Percentiles rank a stretch among this genome's conserved stretches.
phyloP scores from a whole-genome alignment of 1,140 invertebrate species.

The Solenopsis invicta region DNA sequence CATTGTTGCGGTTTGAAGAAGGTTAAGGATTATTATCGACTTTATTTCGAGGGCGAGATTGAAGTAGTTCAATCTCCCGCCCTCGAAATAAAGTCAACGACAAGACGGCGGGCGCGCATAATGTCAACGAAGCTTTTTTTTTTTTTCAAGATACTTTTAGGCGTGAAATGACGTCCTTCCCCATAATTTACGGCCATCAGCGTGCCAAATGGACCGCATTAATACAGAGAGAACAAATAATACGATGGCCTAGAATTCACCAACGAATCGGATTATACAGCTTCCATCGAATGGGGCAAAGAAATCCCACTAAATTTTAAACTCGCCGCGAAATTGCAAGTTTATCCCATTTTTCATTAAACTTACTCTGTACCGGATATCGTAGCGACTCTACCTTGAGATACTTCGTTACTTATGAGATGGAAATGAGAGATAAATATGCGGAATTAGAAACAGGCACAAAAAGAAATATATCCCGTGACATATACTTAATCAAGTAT shows the following conservation, averaged over 20 bases:
- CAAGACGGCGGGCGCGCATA: constrained; percentile 9
- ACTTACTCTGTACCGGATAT: background rate
- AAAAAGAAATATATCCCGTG: background rate
- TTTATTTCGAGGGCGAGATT: constrained; percentile 6
- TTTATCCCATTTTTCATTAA: background rate
- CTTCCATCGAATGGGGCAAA: background rate
- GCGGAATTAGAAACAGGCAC: background rate
- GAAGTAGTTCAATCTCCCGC: background rate
- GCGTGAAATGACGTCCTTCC: constrained; percentile 2
- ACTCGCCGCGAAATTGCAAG: background rate
- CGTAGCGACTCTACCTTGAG: background rate
- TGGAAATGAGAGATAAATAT: constrained; percentile 1
- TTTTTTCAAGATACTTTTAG: constrained; percentile 25
- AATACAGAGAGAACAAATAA: constrained; percentile 28
- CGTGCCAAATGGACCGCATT: constrained; percentile 41
- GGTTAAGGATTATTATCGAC: constrained; percentile 39
- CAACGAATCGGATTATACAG: background rate
- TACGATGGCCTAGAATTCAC: constrained; percentile 3
- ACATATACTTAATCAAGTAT: constrained; percentile 12
- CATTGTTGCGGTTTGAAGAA: constrained; percentile 28
- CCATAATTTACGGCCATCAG: constrained; percentile 19
- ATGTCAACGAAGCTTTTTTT: constrained; percentile 13
- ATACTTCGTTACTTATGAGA: background rate
- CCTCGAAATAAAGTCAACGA: background rate
- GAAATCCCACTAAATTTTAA: background rate